Conservation (phyloP, 2,797 vertebrate genomes). For the Pangasius djambal region DNA sequence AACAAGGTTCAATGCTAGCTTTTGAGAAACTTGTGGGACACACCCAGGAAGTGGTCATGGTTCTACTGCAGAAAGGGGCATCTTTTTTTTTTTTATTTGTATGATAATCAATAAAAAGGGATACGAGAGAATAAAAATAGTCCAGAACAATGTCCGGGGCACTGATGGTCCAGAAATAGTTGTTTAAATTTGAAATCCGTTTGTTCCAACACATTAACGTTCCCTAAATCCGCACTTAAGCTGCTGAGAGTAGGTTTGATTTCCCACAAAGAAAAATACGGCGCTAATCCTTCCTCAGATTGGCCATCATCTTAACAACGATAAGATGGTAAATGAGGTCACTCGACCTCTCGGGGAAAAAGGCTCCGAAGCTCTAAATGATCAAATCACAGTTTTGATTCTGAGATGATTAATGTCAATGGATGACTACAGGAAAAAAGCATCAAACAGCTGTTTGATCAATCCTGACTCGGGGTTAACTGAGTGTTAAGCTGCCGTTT, state of each 20-base stretch:
- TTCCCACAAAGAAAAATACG: background rate
- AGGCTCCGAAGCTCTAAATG: background rate
- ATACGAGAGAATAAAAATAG: background rate
- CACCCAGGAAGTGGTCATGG: background rate
- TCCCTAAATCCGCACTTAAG: constrained; percentile 10
- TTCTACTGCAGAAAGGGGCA: background rate
- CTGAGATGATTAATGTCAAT: constrained; percentile 2
- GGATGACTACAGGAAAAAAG: background rate
- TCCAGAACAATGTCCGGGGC: background rate
- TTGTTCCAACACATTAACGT: constrained; percentile 1
- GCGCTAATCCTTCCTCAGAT: background rate
- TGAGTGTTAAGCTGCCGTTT: constrained; percentile 33
- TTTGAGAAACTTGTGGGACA: background rate
- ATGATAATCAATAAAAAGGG: background rate
- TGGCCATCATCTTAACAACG: constrained; percentile 10
- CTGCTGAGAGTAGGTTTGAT: background rate
- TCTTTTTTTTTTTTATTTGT: background rate
- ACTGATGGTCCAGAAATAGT: background rate
- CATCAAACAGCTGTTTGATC: constrained; percentile 12
- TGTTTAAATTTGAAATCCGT: background rate
- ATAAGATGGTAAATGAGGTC: constrained; percentile 25
- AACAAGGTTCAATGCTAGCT: background rate
- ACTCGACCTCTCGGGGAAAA: background rate
- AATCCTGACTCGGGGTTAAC: constrained; percentile 1
- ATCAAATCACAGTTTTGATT: background rate